These are phyloP conservation scores for Diadumene lineata DNA, from an alignment of 92 coral and sea anemone species.

Conservation along the genomic window DNA sequence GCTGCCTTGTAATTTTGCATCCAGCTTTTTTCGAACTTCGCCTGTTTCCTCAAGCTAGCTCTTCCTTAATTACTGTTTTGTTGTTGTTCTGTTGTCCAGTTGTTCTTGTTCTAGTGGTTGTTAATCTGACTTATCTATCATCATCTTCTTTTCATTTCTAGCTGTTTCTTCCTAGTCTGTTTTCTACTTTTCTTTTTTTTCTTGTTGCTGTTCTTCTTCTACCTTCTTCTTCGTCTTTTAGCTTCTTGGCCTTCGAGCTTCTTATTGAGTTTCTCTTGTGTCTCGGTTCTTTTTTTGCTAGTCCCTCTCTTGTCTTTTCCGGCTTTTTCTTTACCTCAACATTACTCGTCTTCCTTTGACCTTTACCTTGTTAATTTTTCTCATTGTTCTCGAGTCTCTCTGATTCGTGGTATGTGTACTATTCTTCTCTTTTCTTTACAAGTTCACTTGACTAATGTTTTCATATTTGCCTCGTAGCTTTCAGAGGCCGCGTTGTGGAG, in stretches of 20 bases:
- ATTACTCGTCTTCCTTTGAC: too few species aligned
- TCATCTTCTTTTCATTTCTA: neutral
- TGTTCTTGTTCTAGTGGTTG: neutral
- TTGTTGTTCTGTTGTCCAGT: neutral
- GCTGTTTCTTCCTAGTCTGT: neutral
- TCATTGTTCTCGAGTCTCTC: too few species aligned
- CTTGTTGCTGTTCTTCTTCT: neutral
- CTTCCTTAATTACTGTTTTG: neutral
- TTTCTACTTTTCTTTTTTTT: neutral
- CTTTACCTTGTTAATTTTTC: too few species aligned
- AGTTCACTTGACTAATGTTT: neutral
- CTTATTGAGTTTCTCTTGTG: too few species aligned
- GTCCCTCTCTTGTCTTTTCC: too few species aligned
- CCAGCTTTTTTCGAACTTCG: neutral
- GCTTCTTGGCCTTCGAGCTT: neutral
- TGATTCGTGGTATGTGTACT: too few species aligned
- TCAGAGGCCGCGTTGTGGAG: constrained; percentile 27
- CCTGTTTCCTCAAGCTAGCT: neutral
- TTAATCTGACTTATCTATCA: neutral
- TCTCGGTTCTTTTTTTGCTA: too few species aligned
- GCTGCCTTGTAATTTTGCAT: neutral
- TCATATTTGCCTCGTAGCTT: constrained; percentile 3
- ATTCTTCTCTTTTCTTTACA: too few species aligned
- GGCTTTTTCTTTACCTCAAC: too few species aligned
- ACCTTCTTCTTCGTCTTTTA: neutral